Evolutionary conservation across 92 coral and sea anemone species (phyloP).

Genomic region (Zoanthus solanderi): DNA sequence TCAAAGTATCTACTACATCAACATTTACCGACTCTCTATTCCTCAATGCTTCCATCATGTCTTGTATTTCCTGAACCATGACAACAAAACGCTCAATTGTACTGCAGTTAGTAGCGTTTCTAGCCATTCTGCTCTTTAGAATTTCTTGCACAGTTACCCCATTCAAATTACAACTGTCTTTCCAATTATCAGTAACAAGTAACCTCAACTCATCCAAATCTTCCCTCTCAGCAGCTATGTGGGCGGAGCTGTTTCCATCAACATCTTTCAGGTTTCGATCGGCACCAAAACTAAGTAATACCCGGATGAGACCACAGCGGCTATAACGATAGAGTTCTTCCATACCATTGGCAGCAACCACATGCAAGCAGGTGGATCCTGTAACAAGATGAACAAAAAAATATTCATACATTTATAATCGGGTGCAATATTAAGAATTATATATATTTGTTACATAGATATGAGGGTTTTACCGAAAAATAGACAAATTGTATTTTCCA

Average conservation of each 20-base stretch:
- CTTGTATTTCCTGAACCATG: background rate
- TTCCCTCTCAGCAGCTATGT: slow-evolving; percentile 34
- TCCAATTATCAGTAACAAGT: background rate
- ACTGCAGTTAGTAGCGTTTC: background rate
- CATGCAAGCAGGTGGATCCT: slow-evolving; percentile 44
- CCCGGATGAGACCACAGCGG: background rate
- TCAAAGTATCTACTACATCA: slow-evolving; percentile 18
- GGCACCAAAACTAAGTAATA: background rate
- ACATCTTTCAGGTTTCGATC: slow-evolving; percentile 15
- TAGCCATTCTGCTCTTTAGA: background rate
- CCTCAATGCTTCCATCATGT: background rate
- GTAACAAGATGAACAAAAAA: no score
- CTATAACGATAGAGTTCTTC: background rate
- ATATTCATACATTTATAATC: no score
- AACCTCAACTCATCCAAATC: background rate
- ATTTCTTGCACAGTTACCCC: slow-evolving; percentile 4
- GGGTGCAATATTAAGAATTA: no score
- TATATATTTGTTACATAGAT: no score
- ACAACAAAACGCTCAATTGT: background rate
- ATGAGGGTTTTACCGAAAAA: no score
- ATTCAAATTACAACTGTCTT: slow-evolving; percentile 24
- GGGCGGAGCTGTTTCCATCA: slow-evolving; percentile 42
- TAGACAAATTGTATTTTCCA: no score
- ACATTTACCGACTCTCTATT: background rate
- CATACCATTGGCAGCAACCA: background rate